Evolutionary conservation across 2,113 vertebrate species (phyloP), one percentile per base, ranked within the genome.

Genomic region (Platysteira castanea): DNA sequence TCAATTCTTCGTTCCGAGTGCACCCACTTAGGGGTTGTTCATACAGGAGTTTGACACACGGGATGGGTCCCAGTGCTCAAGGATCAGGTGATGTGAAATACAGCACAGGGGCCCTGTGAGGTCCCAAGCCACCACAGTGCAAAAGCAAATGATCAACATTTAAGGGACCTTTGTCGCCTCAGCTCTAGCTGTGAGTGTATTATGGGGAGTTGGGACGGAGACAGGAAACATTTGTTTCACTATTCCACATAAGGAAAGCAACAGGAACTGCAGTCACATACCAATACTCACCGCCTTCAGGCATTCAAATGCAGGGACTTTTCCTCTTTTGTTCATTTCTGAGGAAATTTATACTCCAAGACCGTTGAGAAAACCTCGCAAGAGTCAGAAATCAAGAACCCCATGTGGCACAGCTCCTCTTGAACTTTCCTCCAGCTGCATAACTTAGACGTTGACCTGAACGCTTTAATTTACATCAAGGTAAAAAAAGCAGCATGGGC

Each of bases 11-110:
- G 17, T 50, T 77, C 49, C n/a, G 47, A 82, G 41, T 1, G 0
- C 0, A 0, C 52, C 30, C 61, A n/a, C 31, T 64, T 4, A 20
- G 11, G 0, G 0, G 4, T 30, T 69, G 42, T 24, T 80, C 2
- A 0, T 24, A 28, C 35, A 44, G 71, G 47, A 90, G 67, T 50
- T 30, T 0, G 0, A 13, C 44, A 64, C 42, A 2, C 0, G 2
- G n/a, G 30, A 52, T 3, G 27, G 31, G 70, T 9, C 30, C 56
- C 61, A 13, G 41, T 12, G 63, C 42, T 73, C 39, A 26, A 79
- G 61, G 84, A 26, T 37, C 68, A 57, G 27, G 23, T 31, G 56
- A 75, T 53, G 39, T 42, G 46, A 83, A 84, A 80, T 19, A 39
- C 27, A 75, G 27, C 52, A 70, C 35, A 26, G 30, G 7, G 54